Evolutionary conservation across 2,888 invertebrate species (phyloP), one percentile per base, ranked within the genome.

Genomic region (Phragmatobia fuliginosa): DNA sequence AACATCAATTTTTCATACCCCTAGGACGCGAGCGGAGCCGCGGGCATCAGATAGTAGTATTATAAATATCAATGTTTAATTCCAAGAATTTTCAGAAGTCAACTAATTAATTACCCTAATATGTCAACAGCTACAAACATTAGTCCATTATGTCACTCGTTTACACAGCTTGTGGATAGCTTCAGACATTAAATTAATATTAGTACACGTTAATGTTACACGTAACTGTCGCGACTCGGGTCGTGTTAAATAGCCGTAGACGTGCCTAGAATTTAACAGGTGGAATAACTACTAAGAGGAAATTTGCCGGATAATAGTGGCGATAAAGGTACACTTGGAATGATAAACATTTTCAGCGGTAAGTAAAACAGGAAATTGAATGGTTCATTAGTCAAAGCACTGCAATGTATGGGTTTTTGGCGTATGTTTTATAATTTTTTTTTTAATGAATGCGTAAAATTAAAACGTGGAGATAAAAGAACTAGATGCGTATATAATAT

Each of bases 101-200:
- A 0, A 18, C 16, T 45, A 25, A 56, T 33, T 65, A 65, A 56
- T 52, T 25, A 64, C 64, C 25, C 36, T 33, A 18, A 52, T 33
- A 56, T 25, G 14, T 65, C 25, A 65, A 65, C 52, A 56, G 52
- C 33, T 65, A 56, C 64, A 16, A 65, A 33, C 18, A 56, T 65
- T 36, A 65, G 52, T 65, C 32, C 32, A 16, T 36, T 66, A n/a
- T 45, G 31, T 16, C 33, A 52, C 49, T 58, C 52, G 6, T 45
- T 74, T 66, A 70, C 25, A 7, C 16, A 49, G 61, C 61, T 66
- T 66, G 63, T 64, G 58, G n/a, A 25, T 68, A 38, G 36, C 62
- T 68, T 66, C 38, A 72, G 8, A 68, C 59, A 70, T 75, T 68
- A 62, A 67, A 71, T 73, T 67, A 67, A 75, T 71, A 71, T 71